Evolutionary conservation across 1,140 invertebrate genomes (phyloP), one percentile per base, ranked within the genome.

Genomic region (Papilio polytes): DNA sequence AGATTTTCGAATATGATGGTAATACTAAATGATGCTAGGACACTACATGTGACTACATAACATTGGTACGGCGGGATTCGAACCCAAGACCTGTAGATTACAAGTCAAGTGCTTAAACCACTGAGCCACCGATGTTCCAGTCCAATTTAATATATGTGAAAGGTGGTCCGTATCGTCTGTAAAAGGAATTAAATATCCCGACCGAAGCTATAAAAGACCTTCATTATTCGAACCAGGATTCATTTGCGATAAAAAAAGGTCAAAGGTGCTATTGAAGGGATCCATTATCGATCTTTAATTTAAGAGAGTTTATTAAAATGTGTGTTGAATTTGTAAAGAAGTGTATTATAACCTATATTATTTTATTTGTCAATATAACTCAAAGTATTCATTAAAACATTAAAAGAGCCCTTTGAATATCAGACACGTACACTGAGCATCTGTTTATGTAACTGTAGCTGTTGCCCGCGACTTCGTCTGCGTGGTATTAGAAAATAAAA

Each of bases 181-280:
- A 51, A 74, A 51, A 74, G 20, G 73, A 74, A 74, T 74, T 74
- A 74, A 74, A 74, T 66, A 46, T 51, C 73, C 20, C 20, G 73
- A 20, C 20, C 73, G 18, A 46, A 44, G 36, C 41, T 44, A 73
- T 73, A 73, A 73, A 74, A 12, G 44, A 48, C 73, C 73, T 74
- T 74, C 51, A 48, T 74, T 74, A 51, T 74, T 44, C 73, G 73
- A 22, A 18, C 73, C 73, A 15, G 46, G 73, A 74, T 48, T 48
- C 46, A 74, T 74, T 74, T 74, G 46, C n/a, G 73, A 74, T 74
- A 51, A 74, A 74, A n/a, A 74, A 74, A 74, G 73, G 73, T 74
- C 73, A 74, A 74, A 74, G 44, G 44, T 46, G 63, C 63, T 10
- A 48, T 74, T 26, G 73, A 48, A 74, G 18, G 44, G 26, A 51